Base-by-base conservation (phyloP, 2,113 vertebrate species). In the Clupea harengus region DNA sequence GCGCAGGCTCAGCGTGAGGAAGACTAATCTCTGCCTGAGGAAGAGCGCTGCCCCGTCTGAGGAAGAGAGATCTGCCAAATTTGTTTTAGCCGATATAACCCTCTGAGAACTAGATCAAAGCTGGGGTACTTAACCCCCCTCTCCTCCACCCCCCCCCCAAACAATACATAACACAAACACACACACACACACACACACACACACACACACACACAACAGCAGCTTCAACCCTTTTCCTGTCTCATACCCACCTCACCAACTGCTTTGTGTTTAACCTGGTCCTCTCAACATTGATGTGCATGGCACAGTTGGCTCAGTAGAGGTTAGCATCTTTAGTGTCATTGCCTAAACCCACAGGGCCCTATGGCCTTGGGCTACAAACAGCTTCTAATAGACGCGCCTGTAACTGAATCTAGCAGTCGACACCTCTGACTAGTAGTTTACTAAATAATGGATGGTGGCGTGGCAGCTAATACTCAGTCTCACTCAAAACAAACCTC, bases 381-480 rank as follows among this genome's bases (percentile, higher is more conserved):
- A 28, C 64, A 25, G n/a, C n/a, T 2, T 7, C 64, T 11, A 25
- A 25, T 64, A 7, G 60, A 64, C 22, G 60, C 9, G n/a, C 54
- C 18, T 91, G 90, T 92, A 88, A 93, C 88, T 85, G 88, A 91
- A 86, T 87, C 85, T 83, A 45, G 64, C 84, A 50, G 86, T 87
- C 82, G 89, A 85, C 87, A 82, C 88, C 89, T 87, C 86, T 89
- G 88, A 91, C 91, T 89, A 81, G 10, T 89, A 81, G 10, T 91
- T 83, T 84, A 87, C 89, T 93, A 85, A 93, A 93, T 93, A 91
- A 94, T 93, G 83, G 83, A 91, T 91, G 50, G 87, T 88, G 80
- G 50, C 50, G 46, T 81, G 47, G 67, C 84, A 91, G 88, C 85
- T 86, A 90, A 90, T 90, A 15, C 18, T 22, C 54, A 22, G 18